Evolutionary conservation across 2,888 invertebrate genomes (phyloP).

Genomic region (Salticus scenicus): DNA sequence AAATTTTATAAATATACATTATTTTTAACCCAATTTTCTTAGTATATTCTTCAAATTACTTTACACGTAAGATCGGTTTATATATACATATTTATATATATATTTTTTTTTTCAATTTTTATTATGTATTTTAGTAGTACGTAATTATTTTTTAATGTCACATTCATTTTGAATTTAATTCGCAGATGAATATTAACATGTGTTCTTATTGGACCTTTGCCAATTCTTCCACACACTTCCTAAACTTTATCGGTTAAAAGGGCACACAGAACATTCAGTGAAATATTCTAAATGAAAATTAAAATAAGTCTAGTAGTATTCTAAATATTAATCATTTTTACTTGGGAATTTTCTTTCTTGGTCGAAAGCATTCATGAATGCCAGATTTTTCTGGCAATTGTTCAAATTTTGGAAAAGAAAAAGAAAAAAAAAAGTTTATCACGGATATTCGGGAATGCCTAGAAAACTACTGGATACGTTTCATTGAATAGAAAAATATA

Average conservation of each 20-base stretch:
- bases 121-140: background rate
- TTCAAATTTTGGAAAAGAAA: background rate
- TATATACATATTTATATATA: too few species aligned
- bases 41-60: too few species aligned
- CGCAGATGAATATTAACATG: background rate
- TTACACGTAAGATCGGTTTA: too few species aligned
- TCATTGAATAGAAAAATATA: background rate
- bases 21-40: too few species aligned
- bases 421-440: background rate
- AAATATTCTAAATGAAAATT: background rate
- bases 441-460: background rate
- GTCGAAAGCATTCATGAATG: background rate
- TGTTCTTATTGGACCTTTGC: background rate
- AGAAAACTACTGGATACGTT: background rate
- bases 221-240: background rate
- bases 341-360: background rate
- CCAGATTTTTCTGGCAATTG: background rate
- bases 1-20: too few species aligned
- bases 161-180: background rate
- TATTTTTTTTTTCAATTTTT: too few species aligned
- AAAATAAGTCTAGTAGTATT: background rate
- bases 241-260: conserved; percentile 1
- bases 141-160: background rate
- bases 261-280: background rate
- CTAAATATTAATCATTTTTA: conserved; percentile 9